Evolutionary conservation across 2,113 vertebrate species (phyloP).

Genomic region (Entomyzon cyanotis): DNA sequence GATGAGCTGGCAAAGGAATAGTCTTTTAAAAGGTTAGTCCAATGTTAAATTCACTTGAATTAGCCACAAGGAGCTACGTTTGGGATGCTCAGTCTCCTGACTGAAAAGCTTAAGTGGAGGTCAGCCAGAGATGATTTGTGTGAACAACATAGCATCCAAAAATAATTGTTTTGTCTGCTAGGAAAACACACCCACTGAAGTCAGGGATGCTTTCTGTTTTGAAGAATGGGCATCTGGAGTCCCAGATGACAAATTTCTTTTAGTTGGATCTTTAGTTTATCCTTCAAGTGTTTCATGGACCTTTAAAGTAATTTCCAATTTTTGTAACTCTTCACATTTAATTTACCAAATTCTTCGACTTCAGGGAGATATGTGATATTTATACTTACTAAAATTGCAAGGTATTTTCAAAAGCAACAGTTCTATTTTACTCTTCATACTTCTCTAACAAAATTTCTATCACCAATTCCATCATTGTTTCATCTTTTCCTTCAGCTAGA

Average conservation of each 20-base stretch:
- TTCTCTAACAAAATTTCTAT: background rate
- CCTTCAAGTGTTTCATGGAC: background rate
- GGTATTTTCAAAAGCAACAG: background rate
- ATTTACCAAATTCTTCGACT: background rate
- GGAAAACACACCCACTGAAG: background rate
- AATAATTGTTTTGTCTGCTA: background rate
- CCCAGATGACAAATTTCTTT: background rate
- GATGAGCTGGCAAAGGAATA: background rate
- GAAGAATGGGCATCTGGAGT: background rate
- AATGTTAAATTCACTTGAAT: background rate
- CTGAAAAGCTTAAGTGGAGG: background rate
- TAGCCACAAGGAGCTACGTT: background rate
- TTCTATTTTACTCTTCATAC: background rate
- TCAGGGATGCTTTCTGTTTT: background rate
- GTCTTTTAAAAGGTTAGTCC: background rate
- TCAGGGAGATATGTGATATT: background rate
- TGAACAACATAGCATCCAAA: background rate
- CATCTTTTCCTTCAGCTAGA: background rate
- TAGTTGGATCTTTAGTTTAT: background rate
- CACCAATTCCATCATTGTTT: background rate
- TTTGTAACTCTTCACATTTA: background rate
- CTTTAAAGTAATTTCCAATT: background rate
- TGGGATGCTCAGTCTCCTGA: background rate
- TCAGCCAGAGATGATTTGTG: background rate
- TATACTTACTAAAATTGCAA: background rate